Conservation (phyloP, 2,797 vertebrate species). For the Parauchenoglanis ngamensis region DNA sequence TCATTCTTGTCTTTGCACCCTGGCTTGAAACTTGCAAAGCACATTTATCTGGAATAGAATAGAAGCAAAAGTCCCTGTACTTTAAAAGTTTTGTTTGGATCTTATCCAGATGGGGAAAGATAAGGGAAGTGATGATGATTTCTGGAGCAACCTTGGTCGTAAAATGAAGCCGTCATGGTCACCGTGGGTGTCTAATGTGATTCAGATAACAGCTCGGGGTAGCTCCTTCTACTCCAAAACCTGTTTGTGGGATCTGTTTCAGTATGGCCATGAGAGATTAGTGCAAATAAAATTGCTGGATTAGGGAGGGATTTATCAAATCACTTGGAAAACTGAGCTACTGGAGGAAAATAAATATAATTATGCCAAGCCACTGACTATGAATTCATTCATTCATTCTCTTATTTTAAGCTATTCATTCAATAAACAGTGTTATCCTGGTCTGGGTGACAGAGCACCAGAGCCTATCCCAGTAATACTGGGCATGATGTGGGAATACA, state of each 20-base stretch:
- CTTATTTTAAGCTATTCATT: neutral
- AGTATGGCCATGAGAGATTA: constrained; percentile 13
- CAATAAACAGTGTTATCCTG: neutral
- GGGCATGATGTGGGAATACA: neutral
- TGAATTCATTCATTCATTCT: neutral
- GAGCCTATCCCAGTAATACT: no score
- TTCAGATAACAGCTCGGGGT: constrained; percentile 34
- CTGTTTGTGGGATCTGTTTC: constrained; percentile 31
- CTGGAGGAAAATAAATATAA: neutral
- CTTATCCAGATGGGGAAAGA: neutral
- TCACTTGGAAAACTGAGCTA: neutral
- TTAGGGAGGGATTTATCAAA: neutral
- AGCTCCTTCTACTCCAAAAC: constrained; percentile 29
- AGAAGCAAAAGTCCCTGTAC: constrained; percentile 10
- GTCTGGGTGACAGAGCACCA: neutral
- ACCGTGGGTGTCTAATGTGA: constrained; percentile 28
- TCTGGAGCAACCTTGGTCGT: constrained; percentile 23
- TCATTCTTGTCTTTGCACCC: neutral
- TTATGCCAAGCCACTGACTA: neutral
- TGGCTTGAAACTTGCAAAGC: constrained; percentile 9
- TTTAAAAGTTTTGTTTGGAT: constrained; percentile 19
- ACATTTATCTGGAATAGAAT: constrained; percentile 8
- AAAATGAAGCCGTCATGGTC: constrained; percentile 43
- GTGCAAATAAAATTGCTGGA: neutral
- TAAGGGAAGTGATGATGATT: neutral